phyloP scores from a whole-genome alignment of 2,888 invertebrate genomes.

The Thecophora atra region DNA sequence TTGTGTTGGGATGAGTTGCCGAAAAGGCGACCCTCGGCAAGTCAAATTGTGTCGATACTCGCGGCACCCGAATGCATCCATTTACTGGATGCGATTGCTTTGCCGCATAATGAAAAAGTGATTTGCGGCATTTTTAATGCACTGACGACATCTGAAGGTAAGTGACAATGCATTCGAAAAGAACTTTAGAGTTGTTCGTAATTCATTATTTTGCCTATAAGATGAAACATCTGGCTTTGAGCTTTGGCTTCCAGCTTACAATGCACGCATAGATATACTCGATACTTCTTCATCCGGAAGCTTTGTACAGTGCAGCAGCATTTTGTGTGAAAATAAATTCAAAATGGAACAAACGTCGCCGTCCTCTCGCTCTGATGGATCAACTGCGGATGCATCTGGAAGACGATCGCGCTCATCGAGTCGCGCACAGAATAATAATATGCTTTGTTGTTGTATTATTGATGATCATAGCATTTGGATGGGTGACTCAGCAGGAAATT shows the following conservation, averaged over 20 bases:
- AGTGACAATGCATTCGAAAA: not conserved
- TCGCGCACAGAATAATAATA: slow-evolving; percentile 58
- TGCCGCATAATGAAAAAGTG: slow-evolving; percentile 75
- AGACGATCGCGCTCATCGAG: slow-evolving; percentile 49
- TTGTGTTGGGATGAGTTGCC: slow-evolving; percentile 93
- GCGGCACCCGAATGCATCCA: slow-evolving; percentile 94
- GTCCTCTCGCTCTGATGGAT: not conserved
- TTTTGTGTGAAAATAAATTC: slow-evolving; percentile 58
- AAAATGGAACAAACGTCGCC: slow-evolving; percentile 49
- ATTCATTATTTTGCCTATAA: slow-evolving; percentile 25
- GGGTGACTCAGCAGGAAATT: slow-evolving; percentile 86
- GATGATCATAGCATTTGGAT: slow-evolving; percentile 82
- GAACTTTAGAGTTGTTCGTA: not conserved
- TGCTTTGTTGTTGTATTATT: slow-evolving; percentile 72
- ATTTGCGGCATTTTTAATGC: slow-evolving; percentile 70
- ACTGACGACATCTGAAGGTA: slow-evolving; percentile 66
- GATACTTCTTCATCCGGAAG: slow-evolving; percentile 68
- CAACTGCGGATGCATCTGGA: not conserved
- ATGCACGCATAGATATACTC: slow-evolving; percentile 73
- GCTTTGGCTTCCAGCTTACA: slow-evolving; percentile 79
- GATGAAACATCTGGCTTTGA: slow-evolving; percentile 74
- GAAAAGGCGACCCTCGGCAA: slow-evolving; percentile 88
- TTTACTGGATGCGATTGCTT: slow-evolving; percentile 79
- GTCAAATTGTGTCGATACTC: slow-evolving; percentile 91
- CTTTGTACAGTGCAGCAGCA: slow-evolving; percentile 72